Conservation (phyloP, 1,140 invertebrate genomes). For the Trinorchestia longiramus region DNA sequence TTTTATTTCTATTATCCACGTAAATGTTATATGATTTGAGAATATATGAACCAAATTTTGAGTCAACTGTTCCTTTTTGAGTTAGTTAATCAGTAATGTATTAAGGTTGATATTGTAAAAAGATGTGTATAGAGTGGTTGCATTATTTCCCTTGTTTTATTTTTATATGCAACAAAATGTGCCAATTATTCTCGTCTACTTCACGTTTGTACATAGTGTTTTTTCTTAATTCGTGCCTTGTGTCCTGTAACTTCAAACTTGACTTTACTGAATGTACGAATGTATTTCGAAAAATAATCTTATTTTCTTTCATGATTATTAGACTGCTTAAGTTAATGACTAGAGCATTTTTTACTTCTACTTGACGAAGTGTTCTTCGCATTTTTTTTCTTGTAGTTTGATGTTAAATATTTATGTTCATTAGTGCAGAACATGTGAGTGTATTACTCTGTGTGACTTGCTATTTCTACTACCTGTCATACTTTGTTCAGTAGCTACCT, state of each 20-base stretch:
- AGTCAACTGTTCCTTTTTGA: neutral
- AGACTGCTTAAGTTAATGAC: neutral
- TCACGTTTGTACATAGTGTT: neutral
- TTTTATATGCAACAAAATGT: neutral
- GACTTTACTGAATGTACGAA: neutral
- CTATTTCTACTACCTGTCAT: neutral
- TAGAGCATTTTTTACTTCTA: neutral
- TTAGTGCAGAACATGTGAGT: neutral
- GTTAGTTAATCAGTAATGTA: neutral
- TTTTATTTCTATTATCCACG: neutral
- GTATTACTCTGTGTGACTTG: neutral
- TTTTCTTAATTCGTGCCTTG: neutral
- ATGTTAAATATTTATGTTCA: neutral
- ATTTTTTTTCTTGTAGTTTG: neutral
- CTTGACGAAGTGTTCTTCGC: too few relatives aligned
- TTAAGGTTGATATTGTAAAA: neutral
- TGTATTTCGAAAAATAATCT: neutral
- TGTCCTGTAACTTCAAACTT: neutral
- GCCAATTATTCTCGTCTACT: neutral
- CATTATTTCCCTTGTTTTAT: neutral
- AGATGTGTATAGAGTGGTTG: neutral
- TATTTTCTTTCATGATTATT: neutral
- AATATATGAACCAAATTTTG: neutral
- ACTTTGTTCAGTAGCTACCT: neutral
- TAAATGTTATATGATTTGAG: too few relatives aligned